Conservation (phyloP, 2,888 invertebrate species). For the Zygaena filipendulae region DNA sequence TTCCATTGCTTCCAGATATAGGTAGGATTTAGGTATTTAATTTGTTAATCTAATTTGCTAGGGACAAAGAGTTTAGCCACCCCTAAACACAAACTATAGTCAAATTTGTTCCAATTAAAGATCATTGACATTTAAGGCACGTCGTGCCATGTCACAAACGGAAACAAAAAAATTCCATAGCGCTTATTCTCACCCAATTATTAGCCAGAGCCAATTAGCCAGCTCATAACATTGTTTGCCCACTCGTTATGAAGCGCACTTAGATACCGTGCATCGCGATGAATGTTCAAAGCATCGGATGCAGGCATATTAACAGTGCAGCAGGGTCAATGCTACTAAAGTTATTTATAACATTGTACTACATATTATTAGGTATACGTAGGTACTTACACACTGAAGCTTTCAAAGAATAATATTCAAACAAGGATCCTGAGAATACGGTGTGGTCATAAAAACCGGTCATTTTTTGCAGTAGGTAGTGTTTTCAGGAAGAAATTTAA, state of each 20-base stretch:
- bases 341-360: conserved; percentile 22
- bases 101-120: too few species aligned
- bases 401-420: too few species aligned
- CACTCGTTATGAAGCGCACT: conserved; percentile 24
- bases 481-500: too few species aligned
- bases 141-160: conserved; percentile 31
- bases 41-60: too few species aligned
- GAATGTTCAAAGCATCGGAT: background rate
- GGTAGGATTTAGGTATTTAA: too few species aligned
- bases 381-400: too few species aligned
- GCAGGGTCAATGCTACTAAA: conserved; percentile 35
- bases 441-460: too few species aligned
- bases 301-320: conserved; percentile 17
- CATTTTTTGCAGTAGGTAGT: too few species aligned
- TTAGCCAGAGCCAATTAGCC: conserved; percentile 44
- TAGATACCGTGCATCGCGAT: background rate
- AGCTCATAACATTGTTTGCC: conserved; percentile 34
- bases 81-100: too few species aligned
- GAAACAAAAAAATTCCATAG: conserved; percentile 30
- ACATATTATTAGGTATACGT: conserved; percentile 14
- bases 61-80: too few species aligned
- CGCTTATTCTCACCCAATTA: conserved; percentile 43
- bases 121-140: conserved; percentile 32
- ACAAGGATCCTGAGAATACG: too few species aligned
- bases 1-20: too few species aligned